Evolutionary conservation across 2,113 vertebrate genomes (phyloP), one percentile per base, ranked within the genome.

Genomic region (Malurus alboscapulatus): DNA sequence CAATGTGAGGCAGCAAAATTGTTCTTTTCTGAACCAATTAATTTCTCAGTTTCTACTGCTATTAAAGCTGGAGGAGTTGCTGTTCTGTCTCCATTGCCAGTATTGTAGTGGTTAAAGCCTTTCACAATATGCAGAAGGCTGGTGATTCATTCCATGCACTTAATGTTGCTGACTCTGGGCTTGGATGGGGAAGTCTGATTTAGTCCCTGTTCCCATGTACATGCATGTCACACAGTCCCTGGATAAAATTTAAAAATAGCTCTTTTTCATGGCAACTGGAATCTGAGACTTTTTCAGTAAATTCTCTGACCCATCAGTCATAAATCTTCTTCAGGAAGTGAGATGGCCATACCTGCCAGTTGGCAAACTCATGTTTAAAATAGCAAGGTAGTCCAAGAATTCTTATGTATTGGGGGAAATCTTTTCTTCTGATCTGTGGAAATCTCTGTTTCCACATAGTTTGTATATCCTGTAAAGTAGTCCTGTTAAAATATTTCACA

Each of bases 111-210:
- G 20, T 54, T 90, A 59, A 87, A 88, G 32, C 10, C 26, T 47
- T 92, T 88, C 24, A 44, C 32, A 48, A 1, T 59, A 36, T 40
- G 40, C 53, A 78, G 87, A 61, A 69, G n/a, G 14, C 30, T n/a
- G 20, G 20, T 66, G 76, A 84, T 86, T 80, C 20, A 20, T 62
- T 90, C 40, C 51, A 61, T 34, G 17, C 18, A 18, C 17, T 68
- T 57, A 45, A 5, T 16, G 6, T 47, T 79, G 59, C 67, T 61
- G 67, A 48, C 45, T 32, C 14, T 66, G 69, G 36, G 21, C 76
- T 84, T 79, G 17, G 58, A 74, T 88, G 73, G 92, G 87, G 87
- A 94, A 94, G 65, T 77, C 22, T 74, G 32, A 32, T 36, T 69
- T 77, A 50, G 40, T 40, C 53, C 53, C 25, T 82, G 5, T 62